Percentiles rank a stretch among this genome's conserved stretches.
These are phyloP conservation scores for Cylloceria caligata DNA, from an alignment of 2,888 invertebrate genomes.

Conservation along the genomic window DNA sequence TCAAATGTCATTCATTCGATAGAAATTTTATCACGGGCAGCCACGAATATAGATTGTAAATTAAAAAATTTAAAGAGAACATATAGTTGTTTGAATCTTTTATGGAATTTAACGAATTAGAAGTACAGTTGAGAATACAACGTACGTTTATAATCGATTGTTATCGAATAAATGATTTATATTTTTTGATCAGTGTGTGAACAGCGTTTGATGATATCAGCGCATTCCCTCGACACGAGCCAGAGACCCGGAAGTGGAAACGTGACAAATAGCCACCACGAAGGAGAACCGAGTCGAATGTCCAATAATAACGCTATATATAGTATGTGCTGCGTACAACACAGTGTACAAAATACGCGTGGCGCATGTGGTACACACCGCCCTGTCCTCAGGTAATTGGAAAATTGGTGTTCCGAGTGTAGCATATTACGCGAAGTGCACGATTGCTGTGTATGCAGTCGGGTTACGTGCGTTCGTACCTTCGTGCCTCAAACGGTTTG, in stretches of 20 bases:
- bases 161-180: too few species aligned
- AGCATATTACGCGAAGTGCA: conserved; percentile 25
- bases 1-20: too few species aligned
- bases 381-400: conserved; percentile 58
- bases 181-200: too few species aligned
- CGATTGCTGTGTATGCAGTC: conserved; percentile 18
- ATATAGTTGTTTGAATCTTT: too few species aligned
- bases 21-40: too few species aligned
- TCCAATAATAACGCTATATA: conserved; percentile 51
- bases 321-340: conserved; percentile 16
- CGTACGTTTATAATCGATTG: too few species aligned
- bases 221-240: conserved; percentile 36
- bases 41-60: too few species aligned
- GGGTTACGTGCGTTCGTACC: conserved; percentile 40
- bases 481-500: conserved; percentile 12
- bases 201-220: conserved; percentile 48
- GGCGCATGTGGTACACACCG: conserved; percentile 50
- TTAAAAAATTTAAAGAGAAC: too few species aligned
- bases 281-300: conserved; percentile 53
- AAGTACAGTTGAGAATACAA: too few species aligned
- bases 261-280: conserved; percentile 46
- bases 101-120: too few species aligned
- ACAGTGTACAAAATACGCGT: conserved; percentile 7
- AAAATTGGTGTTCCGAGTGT: conserved; percentile 56
- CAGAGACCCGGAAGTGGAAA: conserved; percentile 56